Base-by-base conservation (phyloP, 2,113 vertebrate species). In the Lepus europaeus region DNA sequence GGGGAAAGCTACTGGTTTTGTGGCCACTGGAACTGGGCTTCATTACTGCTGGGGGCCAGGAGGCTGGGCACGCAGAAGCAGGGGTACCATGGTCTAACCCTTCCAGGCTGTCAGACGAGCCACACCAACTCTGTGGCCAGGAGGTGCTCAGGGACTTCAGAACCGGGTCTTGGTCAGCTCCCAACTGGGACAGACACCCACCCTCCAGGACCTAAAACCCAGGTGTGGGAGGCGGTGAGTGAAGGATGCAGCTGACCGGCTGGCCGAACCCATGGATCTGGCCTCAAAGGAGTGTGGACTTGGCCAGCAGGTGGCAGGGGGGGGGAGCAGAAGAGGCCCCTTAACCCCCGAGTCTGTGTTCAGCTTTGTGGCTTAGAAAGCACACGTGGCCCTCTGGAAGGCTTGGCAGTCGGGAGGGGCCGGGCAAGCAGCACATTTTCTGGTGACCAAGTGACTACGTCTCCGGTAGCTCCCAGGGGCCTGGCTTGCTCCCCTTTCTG, bases 211-310 rank as follows among this genome's bases (percentile, higher is more conserved):
- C 39, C 27, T 25, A 9, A 29, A 31, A n/a, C 33, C 53, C 0
- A 1, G 12, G 6, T 6, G 33, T 53, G 85, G 80, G 31, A 77
- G 25, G 23, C 53, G 6, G 6, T 53, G 0, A 22, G 1, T 10
- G 5, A 16, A 49, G 31, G n/a, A 36, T 14, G 4, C 11, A 27
- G 51, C 31, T 17, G 6, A 1, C 1, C 1, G 25, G 27, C 45
- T 5, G 27, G 8, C 13, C 45, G 3, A 78, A 72, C 33, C 39
- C 59, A 31, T 0, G 0, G 1, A 51, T 29, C 16, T 85, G 51
- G 22, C 3, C 0, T 61, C 51, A 49, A 39, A 29, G 39, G 39
- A 9, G 6, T 19, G 45, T 33, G 64, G 20, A 6, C 13, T 53
- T 10, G 16, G n/a, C 51, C 64, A 5, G 13, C 33, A 33, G 49